Conservation (phyloP, 2,797 vertebrate species). For the Diplodus sargus region DNA sequence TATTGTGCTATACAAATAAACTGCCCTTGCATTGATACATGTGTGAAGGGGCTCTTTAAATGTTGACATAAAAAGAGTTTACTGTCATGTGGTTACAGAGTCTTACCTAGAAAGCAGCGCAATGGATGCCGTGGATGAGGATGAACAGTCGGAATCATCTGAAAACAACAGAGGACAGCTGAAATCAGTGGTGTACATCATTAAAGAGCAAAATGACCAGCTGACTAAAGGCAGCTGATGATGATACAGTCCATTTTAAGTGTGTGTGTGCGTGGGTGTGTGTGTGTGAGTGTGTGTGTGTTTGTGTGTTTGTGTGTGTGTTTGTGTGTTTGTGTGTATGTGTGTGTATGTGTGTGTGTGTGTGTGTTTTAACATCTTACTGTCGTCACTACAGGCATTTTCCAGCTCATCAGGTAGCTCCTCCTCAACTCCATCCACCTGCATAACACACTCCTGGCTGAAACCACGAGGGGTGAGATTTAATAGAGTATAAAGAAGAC, state of each 20-base stretch:
- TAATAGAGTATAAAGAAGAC: fast-evolving
- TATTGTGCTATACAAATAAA: too few relatives aligned
- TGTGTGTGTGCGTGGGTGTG: too few relatives aligned
- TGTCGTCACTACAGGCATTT: slow-evolving; percentile 84
- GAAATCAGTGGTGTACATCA: background rate
- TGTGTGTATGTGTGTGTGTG: background rate
- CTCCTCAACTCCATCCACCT: slow-evolving; percentile 82
- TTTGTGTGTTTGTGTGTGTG: background rate
- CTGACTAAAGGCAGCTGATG: background rate
- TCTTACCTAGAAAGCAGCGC: slow-evolving; percentile 82
- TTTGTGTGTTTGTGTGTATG: background rate
- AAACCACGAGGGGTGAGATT: background rate
- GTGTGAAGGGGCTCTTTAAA: too few relatives aligned
- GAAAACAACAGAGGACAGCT: slow-evolving; percentile 36
- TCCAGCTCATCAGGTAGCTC: slow-evolving; percentile 88
- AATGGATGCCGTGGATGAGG: slow-evolving; percentile 79
- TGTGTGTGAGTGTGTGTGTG: background rate
- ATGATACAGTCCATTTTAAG: background rate
- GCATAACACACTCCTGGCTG: slow-evolving; percentile 70
- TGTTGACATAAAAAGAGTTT: too few relatives aligned
- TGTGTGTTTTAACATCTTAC: slow-evolving; percentile 35
- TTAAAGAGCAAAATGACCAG: background rate
- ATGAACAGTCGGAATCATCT: slow-evolving; percentile 87
- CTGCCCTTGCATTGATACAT: too few relatives aligned
- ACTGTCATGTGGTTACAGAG: background rate